These are phyloP conservation scores for Paramormyrops kingsleyae DNA, from an alignment of 2,113 vertebrate genomes.

Conservation along the genomic window DNA sequence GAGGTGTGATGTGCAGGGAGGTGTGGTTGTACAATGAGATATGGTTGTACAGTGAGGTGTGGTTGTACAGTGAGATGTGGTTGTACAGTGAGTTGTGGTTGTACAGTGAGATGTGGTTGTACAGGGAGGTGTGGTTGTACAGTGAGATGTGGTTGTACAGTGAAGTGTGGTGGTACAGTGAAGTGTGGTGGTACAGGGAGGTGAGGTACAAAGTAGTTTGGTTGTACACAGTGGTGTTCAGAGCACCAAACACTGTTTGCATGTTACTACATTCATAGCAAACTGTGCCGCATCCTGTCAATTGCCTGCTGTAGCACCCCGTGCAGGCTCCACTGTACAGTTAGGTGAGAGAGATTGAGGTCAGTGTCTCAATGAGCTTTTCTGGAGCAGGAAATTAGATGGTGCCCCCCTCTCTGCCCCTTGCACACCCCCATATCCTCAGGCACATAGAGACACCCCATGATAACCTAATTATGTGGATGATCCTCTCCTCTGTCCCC, in stretches of 20 bases:
- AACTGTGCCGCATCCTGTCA: background rate
- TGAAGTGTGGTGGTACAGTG: background rate
- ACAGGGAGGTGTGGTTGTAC: background rate
- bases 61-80: no score
- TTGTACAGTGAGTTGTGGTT: background rate
- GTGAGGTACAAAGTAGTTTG: background rate
- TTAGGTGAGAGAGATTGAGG: background rate
- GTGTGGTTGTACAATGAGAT: no score
- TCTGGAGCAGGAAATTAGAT: background rate
- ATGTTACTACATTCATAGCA: background rate
- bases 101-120: background rate
- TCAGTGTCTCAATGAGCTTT: background rate
- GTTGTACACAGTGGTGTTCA: background rate
- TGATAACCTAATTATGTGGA: background rate
- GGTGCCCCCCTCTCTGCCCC: background rate
- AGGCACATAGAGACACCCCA: background rate
- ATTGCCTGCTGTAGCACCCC: background rate
- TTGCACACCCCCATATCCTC: background rate
- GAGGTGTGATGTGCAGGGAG: no score
- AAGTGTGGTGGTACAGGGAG: background rate
- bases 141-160: background rate
- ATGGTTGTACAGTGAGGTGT: no score
- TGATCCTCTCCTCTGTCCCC: background rate
- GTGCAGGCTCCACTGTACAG: background rate
- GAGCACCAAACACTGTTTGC: background rate